phyloP scores from a whole-genome alignment of 2,113 vertebrate genomes.

The Crotalus horridus region DNA sequence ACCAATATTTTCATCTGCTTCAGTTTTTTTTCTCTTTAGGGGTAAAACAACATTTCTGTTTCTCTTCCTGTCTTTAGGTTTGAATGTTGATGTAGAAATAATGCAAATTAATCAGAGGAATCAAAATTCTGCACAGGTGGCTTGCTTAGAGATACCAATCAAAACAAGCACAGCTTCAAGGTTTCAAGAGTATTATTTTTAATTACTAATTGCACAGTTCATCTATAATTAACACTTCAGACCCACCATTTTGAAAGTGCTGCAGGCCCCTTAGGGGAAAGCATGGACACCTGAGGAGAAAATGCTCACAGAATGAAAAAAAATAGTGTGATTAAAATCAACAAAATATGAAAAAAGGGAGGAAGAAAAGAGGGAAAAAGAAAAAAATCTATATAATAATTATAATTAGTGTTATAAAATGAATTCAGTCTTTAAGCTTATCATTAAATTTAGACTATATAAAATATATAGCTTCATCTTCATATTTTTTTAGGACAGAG shows the following conservation, averaged over 20 bases:
- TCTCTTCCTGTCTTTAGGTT: conserved; percentile 3
- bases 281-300: background rate
- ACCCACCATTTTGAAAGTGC: background rate
- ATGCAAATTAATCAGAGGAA: conserved; percentile 29
- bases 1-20: background rate
- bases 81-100: conserved; percentile 38
- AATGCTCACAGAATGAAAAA: background rate
- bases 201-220: conserved; percentile 61
- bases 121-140: conserved; percentile 54
- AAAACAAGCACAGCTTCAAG: conserved; percentile 45
- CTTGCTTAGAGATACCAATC: conserved; percentile 47
- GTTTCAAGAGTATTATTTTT: conserved; percentile 58
- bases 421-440: background rate
- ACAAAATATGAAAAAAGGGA: background rate
- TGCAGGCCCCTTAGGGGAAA: conserved; percentile 28
- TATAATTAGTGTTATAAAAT: background rate
- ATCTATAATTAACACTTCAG: conserved; percentile 52
- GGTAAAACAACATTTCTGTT: conserved; percentile 20
- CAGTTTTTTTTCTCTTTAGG: conserved; percentile 3
- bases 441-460: background rate
- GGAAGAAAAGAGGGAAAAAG: background rate
- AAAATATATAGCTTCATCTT: background rate
- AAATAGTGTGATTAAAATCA: background rate
- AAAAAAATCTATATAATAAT: background rate
- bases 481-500: background rate